These are phyloP conservation scores for Arrhamphus sclerolepis DNA, from an alignment of 2,797 vertebrate genomes.

Conservation along the genomic window DNA sequence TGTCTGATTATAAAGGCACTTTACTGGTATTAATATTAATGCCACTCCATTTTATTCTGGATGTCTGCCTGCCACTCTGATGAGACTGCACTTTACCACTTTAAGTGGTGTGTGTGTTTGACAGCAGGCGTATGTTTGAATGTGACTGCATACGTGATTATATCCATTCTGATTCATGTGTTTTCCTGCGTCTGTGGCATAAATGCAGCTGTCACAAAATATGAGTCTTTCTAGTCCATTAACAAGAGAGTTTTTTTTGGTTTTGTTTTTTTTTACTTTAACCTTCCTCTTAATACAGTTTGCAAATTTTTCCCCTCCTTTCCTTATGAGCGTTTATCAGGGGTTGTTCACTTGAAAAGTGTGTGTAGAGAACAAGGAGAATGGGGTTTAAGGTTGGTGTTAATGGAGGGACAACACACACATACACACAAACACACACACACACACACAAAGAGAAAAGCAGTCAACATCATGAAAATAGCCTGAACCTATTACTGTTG, in stretches of 20 bases:
- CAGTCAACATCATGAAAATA: too few relatives aligned
- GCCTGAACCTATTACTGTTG: too few relatives aligned
- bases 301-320: slow-evolving; percentile 13
- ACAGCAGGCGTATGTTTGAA: slow-evolving; percentile 50
- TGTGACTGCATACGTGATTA: slow-evolving; percentile 34
- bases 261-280: not conserved
- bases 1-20: slow-evolving; percentile 87
- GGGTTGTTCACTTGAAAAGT: not conserved
- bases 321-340: not conserved
- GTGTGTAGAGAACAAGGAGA: too few relatives aligned
- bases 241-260: slow-evolving; percentile 43
- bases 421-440: too few relatives aligned
- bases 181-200: slow-evolving; percentile 32
- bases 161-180: slow-evolving; percentile 49
- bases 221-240: slow-evolving; percentile 64
- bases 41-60: slow-evolving; percentile 85
- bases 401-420: too few relatives aligned
- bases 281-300: slow-evolving; percentile 43
- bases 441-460: too few relatives aligned
- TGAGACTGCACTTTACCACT: slow-evolving; percentile 79
- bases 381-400: too few relatives aligned
- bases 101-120: slow-evolving; percentile 76
- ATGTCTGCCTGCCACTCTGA: slow-evolving; percentile 83
- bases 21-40: slow-evolving; percentile 87
- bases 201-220: slow-evolving; percentile 64